Percentiles rank a stretch among this genome's conserved stretches.
Conservation (phyloP, 2,113 vertebrate genomes). For the Tautogolabrus adspersus region DNA sequence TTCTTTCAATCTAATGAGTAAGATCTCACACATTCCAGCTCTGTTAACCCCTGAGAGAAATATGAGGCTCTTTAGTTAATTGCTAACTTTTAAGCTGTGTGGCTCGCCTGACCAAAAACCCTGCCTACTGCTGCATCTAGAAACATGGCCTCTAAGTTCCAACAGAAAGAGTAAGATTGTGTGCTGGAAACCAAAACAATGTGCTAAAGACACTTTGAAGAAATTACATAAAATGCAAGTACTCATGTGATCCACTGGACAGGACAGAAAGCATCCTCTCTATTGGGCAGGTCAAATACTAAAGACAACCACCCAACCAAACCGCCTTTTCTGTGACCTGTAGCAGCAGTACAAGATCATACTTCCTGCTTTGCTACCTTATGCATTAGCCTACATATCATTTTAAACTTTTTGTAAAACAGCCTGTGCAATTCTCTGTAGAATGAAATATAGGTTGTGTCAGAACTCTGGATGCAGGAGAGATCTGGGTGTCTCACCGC, state of each 20-base stretch:
- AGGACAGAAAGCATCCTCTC: background rate
- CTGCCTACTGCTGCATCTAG: background rate
- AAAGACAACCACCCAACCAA: background rate
- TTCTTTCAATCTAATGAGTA: background rate
- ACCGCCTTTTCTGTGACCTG: background rate
- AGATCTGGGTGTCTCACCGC: slow-evolving; percentile 4
- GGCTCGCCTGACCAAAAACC: too few relatives aligned
- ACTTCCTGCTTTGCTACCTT: background rate
- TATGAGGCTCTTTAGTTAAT: background rate
- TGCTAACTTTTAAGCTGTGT: too few relatives aligned
- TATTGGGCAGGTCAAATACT: background rate
- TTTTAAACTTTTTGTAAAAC: background rate
- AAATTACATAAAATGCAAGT: background rate
- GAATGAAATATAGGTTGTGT: background rate
- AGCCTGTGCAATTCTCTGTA: background rate
- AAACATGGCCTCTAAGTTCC: background rate
- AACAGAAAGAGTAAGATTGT: too few relatives aligned
- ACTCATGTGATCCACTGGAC: background rate
- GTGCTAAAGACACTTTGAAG: too few relatives aligned
- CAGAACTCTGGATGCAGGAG: background rate
- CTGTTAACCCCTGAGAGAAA: background rate
- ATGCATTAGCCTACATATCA: background rate
- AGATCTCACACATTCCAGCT: background rate
- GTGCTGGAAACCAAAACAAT: too few relatives aligned
- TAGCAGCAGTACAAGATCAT: background rate